These are phyloP conservation scores for Drosophila dunni DNA, from an alignment of 1,140 invertebrate genomes.

Conservation along the genomic window DNA sequence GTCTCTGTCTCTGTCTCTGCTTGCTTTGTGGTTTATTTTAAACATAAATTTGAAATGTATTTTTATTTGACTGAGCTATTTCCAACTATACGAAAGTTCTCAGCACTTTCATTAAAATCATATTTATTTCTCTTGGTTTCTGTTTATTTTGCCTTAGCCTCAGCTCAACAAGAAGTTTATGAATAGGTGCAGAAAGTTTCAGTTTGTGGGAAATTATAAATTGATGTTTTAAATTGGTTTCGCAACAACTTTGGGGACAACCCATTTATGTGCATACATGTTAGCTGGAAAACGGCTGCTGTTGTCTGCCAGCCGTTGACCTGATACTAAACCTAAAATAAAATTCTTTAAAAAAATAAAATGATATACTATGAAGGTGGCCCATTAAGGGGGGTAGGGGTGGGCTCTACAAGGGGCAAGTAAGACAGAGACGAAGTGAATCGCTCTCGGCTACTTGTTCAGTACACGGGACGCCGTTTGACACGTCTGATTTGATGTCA, in stretches of 20 bases:
- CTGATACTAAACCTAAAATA: slow-evolving; percentile 17
- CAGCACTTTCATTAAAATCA: background rate
- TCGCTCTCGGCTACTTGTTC: slow-evolving; percentile 26
- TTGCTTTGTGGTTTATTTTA: no score
- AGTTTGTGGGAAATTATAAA: slow-evolving; percentile 7
- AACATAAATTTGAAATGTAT: background rate
- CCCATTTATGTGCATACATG: slow-evolving; percentile 29
- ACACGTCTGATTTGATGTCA: slow-evolving; percentile 69
- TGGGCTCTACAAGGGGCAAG: background rate
- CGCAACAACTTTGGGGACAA: slow-evolving; percentile 37
- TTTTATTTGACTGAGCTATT: background rate
- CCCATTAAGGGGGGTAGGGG: background rate
- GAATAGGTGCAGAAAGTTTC: background rate
- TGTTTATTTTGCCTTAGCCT: background rate
- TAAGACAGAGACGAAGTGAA: background rate
- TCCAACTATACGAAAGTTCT: background rate
- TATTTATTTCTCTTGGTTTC: no score
- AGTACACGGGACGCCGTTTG: slow-evolving; percentile 36
- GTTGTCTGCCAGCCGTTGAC: slow-evolving; percentile 35
- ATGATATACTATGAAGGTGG: background rate
- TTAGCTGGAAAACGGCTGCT: background rate
- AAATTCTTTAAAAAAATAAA: background rate
- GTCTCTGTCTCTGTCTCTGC: no score
- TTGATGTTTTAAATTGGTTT: slow-evolving; percentile 34
- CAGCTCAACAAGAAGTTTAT: background rate